These are phyloP conservation scores for Athetis lepigone DNA, from an alignment of 2,888 invertebrate species.

Conservation along the genomic window DNA sequence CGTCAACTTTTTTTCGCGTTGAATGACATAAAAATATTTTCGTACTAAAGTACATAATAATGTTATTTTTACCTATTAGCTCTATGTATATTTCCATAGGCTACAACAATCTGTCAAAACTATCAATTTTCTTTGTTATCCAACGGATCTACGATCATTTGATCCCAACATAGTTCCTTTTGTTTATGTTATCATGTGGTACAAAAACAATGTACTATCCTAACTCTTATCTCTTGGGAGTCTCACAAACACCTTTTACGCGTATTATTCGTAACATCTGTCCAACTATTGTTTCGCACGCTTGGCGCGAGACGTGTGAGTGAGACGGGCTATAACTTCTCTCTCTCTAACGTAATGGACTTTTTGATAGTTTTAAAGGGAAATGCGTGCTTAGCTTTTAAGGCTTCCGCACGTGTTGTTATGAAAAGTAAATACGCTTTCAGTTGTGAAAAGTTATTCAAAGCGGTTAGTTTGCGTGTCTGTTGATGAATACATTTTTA, in stretches of 20 bases:
- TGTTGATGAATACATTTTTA: no score
- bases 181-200: constrained; percentile 35
- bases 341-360: constrained; percentile 40
- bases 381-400: constrained; percentile 4
- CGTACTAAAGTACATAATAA: no score
- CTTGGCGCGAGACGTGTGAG: constrained; percentile 66
- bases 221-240: constrained; percentile 40
- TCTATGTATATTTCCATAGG: not conserved
- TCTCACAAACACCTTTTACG: constrained; percentile 70
- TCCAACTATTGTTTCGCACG: constrained; percentile 75
- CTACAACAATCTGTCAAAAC: not conserved
- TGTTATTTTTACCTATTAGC: no score
- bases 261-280: constrained; percentile 70
- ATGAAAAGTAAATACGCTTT: not conserved
- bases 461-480: not conserved
- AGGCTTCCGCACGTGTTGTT: not conserved
- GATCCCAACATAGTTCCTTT: constrained; percentile 25
- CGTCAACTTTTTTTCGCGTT: no score
- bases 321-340: constrained; percentile 66
- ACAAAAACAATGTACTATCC: constrained; percentile 35
- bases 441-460: not conserved
- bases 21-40: no score
- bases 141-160: constrained; percentile 23
- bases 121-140: constrained; percentile 19
- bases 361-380: constrained; percentile 30